These are phyloP conservation scores for Rhinolophus sinicus DNA, from an alignment of 2,113 vertebrate species.

Conservation along the genomic window DNA sequence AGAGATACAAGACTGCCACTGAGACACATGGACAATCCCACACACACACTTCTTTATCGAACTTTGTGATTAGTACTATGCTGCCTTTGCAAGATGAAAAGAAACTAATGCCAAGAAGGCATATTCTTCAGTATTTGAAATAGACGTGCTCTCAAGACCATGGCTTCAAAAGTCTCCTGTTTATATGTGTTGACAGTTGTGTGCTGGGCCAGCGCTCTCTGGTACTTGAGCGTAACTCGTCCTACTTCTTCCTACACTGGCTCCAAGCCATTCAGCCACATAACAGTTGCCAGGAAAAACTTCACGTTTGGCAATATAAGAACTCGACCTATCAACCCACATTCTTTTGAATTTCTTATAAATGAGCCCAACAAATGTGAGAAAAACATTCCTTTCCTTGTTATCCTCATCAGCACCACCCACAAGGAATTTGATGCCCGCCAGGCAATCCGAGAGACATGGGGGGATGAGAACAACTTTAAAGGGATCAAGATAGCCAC, in stretches of 20 bases:
- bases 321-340: slow-evolving; percentile 96
- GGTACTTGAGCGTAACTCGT: slow-evolving; percentile 96
- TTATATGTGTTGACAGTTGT: slow-evolving; percentile 97
- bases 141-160: slow-evolving; percentile 91
- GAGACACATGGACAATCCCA: slow-evolving; percentile 74
- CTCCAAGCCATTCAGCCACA: slow-evolving; percentile 90
- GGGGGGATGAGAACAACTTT: slow-evolving; percentile 97
- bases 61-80: slow-evolving; percentile 87
- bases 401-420: slow-evolving; percentile 98
- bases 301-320: slow-evolving; percentile 96
- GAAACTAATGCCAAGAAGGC: slow-evolving; percentile 84
- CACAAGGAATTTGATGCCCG: slow-evolving; percentile 99
- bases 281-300: slow-evolving; percentile 91
- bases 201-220: slow-evolving; percentile 98
- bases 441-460: slow-evolving; percentile 98
- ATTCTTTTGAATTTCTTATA: slow-evolving; percentile 95
- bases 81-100: slow-evolving; percentile 84
- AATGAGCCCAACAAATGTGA: slow-evolving; percentile 98
- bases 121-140: slow-evolving; percentile 83
- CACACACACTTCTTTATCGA: slow-evolving; percentile 62
- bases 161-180: slow-evolving; percentile 99
- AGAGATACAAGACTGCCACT: slow-evolving; percentile 58
- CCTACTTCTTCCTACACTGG: slow-evolving; percentile 93
- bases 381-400: slow-evolving; percentile 92
- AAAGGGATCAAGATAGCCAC: slow-evolving; percentile 94